Conservation (phyloP, 1,140 invertebrate genomes). For the Leptinotarsa texana region DNA sequence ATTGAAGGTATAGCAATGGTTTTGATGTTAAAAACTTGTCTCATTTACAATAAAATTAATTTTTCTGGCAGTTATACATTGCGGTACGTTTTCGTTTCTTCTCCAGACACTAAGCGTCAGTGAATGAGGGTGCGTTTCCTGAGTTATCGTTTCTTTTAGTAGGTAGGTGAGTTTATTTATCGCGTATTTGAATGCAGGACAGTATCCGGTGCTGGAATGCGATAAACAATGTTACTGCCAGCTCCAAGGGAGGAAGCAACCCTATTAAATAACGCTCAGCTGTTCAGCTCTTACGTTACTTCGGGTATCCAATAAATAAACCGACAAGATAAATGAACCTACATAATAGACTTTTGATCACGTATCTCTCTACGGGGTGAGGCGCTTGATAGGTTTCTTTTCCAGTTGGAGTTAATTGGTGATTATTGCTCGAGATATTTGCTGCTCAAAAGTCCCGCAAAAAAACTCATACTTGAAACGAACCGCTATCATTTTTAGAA, state of each 20-base stretch:
- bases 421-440: too few species aligned
- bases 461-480: too few species aligned
- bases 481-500: too few species aligned
- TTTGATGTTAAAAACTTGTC: too few species aligned
- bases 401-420: too few species aligned
- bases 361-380: not conserved
- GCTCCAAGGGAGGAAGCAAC: not conserved
- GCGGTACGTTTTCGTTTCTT: not conserved
- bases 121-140: not conserved
- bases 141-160: slow-evolving; percentile 1
- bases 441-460: too few species aligned
- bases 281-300: not conserved
- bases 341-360: not conserved
- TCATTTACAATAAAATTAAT: not conserved
- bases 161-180: slow-evolving; percentile 2
- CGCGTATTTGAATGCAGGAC: slow-evolving; percentile 7
- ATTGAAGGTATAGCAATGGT: too few species aligned
- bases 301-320: not conserved
- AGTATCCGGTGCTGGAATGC: slow-evolving; percentile 1
- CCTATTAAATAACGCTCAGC: slow-evolving; percentile 8
- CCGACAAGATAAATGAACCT: slow-evolving; percentile 5
- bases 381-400: too few species aligned
- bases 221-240: not conserved
- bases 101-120: not conserved
- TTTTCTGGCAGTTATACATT: not conserved